Base-by-base conservation (phyloP, 1,140 invertebrate genomes). In the Pogonognathellus flavescens region DNA sequence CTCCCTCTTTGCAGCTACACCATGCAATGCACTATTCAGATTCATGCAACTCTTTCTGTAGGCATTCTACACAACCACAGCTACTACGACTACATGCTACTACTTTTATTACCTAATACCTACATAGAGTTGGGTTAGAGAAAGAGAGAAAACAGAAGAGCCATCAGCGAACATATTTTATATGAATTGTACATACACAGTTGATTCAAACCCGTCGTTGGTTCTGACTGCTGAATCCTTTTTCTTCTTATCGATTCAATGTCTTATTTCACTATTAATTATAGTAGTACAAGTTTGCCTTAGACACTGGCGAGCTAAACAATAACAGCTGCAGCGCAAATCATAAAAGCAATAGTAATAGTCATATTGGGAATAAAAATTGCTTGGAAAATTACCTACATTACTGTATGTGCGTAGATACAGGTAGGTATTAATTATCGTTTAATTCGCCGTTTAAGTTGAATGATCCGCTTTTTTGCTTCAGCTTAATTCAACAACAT, bases 241-340 rank as follows among this genome's bases (percentile, higher is more conserved):
- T 41, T 76, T 76, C 70, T 76, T 76, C 41, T 76, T 76, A 76
- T 76, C 41, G 70, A 76, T 76, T 76, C 70, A 76, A 76, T 76
- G 70, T 76, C 70, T 76, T 76, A 76, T 76, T 76, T 76, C 70
- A 76, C 41, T 49, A 49, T 41, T 76, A 76, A 76, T 76, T 76
- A 76, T 76, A 76, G 70, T 49, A 50, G 31, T 50, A 16, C 70
- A 50, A 31, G 31, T 41, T 25, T 66, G 7, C 7, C 13, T 22
- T 25, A 25, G 62, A 25, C 22, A 13, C n/a, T 60, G n/a, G 18
- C 10, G 20, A 66, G 0, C 5, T 25, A 10, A 25, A 1, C 62
- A 14, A 25, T 25, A 20, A 20, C 62, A 66, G 62, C 62, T 66
- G 62, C 62, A 25, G 62, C 62, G 25, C 22, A 66, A 66, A 66